Evolutionary conservation across 2,797 vertebrate species (phyloP), one percentile per base, ranked within the genome.

Genomic region (Mus minutoides): DNA sequence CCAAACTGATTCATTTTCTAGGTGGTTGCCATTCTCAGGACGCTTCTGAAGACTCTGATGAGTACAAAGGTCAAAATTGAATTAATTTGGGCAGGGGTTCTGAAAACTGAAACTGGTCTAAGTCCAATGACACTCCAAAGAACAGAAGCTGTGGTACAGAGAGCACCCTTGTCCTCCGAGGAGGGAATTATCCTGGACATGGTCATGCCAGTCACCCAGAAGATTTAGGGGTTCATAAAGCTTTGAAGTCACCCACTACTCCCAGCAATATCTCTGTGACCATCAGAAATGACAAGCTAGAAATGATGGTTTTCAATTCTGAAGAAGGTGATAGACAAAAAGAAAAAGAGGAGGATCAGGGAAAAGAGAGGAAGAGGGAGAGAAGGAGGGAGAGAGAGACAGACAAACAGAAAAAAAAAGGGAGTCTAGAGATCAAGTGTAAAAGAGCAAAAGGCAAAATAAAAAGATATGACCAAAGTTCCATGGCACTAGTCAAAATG

Each of bases 1-100:
- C 85, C 95, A 91, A 49, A 91, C 5, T 95, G 56, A 96, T 91
- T 95, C 58, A 84, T 94, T 93, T 96, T 69, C 7, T 54, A 37
- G 40, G 54, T 79, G 7, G 43, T 13, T 69, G 14, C 71, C 19
- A 6, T 78, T 95, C 90, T 85, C 80, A 80, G 62, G 17, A 58
- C 9, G 9, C 60, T 12, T 86, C 75, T 87, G 46, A 96, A 40
- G 37, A 73, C 26, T 67, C 9, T 69, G n/a, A n/a, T 37, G 26
- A 0, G 13, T 62, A 60, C 22, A n/a, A 90, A 19, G 40, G 26
- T 95, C 43, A 62, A 76, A 93, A 89, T 2, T 93, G 67, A 93
- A 71, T 85, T 29, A 31, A 21, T 43, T 75, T 54, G 31, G 8
- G 4, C 58, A 60, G 43, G 7, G 26, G 62, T 5, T 43, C 40